Percentiles rank a stretch among this genome's conserved stretches.
phyloP scores from a whole-genome alignment of 2,797 vertebrate species.

The Acanthiza pusilla region DNA sequence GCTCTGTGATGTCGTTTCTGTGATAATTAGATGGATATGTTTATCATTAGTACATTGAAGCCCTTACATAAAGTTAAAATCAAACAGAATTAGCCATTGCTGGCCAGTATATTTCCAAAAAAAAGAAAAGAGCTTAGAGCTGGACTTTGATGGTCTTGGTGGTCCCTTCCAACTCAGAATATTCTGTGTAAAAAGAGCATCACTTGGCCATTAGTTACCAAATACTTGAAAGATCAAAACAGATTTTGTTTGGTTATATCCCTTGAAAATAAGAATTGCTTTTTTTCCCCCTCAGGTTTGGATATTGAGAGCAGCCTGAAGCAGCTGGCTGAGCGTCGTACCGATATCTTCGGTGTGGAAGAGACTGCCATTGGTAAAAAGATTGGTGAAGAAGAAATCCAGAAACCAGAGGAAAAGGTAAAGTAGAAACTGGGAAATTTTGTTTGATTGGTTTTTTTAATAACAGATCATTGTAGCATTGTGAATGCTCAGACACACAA shows the following conservation, averaged over 20 bases:
- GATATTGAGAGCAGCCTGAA: slow-evolving; percentile 99
- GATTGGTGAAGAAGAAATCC: slow-evolving; percentile 98
- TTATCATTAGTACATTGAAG: neutral
- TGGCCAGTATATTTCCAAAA: neutral
- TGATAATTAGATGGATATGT: neutral
- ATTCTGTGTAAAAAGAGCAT: neutral
- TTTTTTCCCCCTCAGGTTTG: slow-evolving; percentile 70
- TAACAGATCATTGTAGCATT: neutral
- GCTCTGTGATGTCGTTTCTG: neutral
- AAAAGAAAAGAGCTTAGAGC: neutral
- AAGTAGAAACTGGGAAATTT: neutral
- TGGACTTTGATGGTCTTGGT: neutral
- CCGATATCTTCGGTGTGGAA: slow-evolving; percentile 98
- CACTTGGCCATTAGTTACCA: fast-evolving
- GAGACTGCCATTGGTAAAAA: slow-evolving; percentile 99
- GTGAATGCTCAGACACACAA: neutral
- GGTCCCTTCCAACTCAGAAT: neutral
- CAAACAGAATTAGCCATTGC: neutral
- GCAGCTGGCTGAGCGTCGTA: slow-evolving; percentile 97
- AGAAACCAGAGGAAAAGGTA: slow-evolving; percentile 99
- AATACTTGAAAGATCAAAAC: neutral
- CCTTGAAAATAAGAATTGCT: neutral
- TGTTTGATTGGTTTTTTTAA: fast-evolving
- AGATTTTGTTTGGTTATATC: fast-evolving
- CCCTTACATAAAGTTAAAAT: neutral